Base-by-base conservation (phyloP, 1,140 invertebrate genomes). In the Cecropterus lyciades region DNA sequence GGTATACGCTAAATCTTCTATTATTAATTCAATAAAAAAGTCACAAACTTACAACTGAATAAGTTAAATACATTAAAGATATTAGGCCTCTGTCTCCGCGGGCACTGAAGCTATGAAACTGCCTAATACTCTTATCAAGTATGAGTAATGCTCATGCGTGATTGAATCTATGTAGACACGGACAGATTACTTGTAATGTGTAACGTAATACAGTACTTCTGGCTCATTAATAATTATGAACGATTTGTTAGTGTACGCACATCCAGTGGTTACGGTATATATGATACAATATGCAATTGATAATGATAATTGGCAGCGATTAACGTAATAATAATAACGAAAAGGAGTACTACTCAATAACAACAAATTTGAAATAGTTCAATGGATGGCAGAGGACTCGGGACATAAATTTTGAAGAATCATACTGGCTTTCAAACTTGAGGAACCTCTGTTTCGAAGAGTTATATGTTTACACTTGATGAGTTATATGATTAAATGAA, bases 161-260 rank as follows among this genome's bases (percentile, higher is more conserved):
- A 55, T 40, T 55, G 30, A 55, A 55, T 40, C 27, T 40, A n/a
- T n/a, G n/a, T n/a, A 55, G 51, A 55, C 51, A 55, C 33, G 51
- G 14, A 55, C 15, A 55, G 40, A 55, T 55, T 17, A 15, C 33
- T 55, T 40, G 51, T 55, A 55, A 55, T 55, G 15, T 55, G 51
- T 40, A 17, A 15, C 27, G 8, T 17, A 33, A 55, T 37, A 40
- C 33, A 30, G 51, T 37, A 40, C 51, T 40, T 55, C 15, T 55
- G 33, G 37, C 10, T 55, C 51, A 55, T 55, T 55, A 55, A 55
- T 55, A 55, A 40, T 55, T 55, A 55, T 40, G 14, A 55, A 55
- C 30, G 8, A 55, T 55, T 30, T 40, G 27, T 55, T 37, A 17
- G 27, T 37, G 4, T 27, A 27, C 17, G n/a, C 16, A 46, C 16